phyloP scores from a whole-genome alignment of 2,797 vertebrate genomes.

The Scolopax bukidnonensis region DNA sequence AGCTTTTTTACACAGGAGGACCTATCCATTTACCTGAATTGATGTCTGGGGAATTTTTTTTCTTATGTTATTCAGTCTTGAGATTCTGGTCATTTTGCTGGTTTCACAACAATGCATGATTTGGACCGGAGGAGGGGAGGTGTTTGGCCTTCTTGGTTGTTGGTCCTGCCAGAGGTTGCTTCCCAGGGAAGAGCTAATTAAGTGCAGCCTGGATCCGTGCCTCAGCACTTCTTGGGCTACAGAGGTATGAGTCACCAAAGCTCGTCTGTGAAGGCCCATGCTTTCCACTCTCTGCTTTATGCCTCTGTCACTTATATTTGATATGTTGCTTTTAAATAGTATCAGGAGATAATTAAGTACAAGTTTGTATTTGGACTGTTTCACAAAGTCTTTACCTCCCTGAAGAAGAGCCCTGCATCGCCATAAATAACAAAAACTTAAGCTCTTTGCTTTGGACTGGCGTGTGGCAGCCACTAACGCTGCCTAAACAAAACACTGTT shows the following conservation, averaged over 20 bases:
- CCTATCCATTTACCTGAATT: rapidly evolving
- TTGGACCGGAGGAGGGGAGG: neutral
- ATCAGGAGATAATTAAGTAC: neutral
- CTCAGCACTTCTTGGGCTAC: neutral
- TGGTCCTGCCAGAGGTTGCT: neutral
- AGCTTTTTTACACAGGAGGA: neutral
- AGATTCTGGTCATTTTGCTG: neutral
- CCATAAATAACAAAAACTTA: neutral
- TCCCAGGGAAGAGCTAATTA: neutral
- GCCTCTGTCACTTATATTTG: neutral
- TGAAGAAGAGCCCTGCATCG: neutral
- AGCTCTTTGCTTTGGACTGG: neutral
- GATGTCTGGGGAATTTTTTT: neutral
- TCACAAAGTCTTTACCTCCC: neutral
- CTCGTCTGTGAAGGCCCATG: neutral
- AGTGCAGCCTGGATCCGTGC: neutral
- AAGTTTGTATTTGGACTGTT: neutral
- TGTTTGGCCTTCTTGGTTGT: neutral
- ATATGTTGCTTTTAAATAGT: neutral
- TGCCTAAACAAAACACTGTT: neutral
- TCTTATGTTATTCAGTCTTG: rapidly evolving
- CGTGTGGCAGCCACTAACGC: neutral
- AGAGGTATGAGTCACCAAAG: neutral
- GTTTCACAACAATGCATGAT: neutral
- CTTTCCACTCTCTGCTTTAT: neutral